Base-by-base conservation (phyloP, 2,888 invertebrate genomes). In the Frankliniella fusca region DNA sequence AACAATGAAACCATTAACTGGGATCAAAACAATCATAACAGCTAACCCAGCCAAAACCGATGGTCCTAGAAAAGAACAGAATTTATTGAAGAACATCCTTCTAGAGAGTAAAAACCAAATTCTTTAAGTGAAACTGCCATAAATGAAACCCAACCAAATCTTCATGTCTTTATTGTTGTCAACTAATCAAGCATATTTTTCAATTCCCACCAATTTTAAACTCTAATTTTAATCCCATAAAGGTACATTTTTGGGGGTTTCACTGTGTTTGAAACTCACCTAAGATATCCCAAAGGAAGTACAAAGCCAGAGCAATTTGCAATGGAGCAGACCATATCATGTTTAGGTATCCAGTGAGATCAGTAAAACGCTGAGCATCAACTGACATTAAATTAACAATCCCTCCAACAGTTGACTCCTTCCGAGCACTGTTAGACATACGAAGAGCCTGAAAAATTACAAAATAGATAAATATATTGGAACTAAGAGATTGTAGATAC, bases 21-120 rank as follows among this genome's bases (percentile, higher is more conserved):
- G 91, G 81, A 93, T 90, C 83, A 93, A 86, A 3, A 92, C 85
- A 15, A 93, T 84, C 86, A 88, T 86, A 0, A 87, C 86, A 50
- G 88, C 89, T 61, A 93, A 86, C 15, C 93, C 93, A 80, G 92
- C 91, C 49, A 93, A 85, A 1, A 92, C 90, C 7, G 92, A 90
- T 0, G 90, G 88, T 3, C 92, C 92, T 85, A 90, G 86, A 50
- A 76, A 18, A 23, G 18, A 23, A 20, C 18, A 61, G 54, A 81
- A 80, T 81, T 27, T 70, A 82, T 48, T n/a, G n/a, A n/a, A 27
- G 10, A 65, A 81, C 48, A 12, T 38, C 9, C 23, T n/a, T 38
- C 3, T 61, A 79, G 5, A 48, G 11, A 38, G 48, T 23, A 12
- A 80, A 79, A 61, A 27, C 8, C 38, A 38, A 65, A 50, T 61